A percentile compares a stretch with the other conserved stretches of the same genome.
phyloP scores from a whole-genome alignment of 2,113 vertebrate genomes.

The Python bivittatus region DNA sequence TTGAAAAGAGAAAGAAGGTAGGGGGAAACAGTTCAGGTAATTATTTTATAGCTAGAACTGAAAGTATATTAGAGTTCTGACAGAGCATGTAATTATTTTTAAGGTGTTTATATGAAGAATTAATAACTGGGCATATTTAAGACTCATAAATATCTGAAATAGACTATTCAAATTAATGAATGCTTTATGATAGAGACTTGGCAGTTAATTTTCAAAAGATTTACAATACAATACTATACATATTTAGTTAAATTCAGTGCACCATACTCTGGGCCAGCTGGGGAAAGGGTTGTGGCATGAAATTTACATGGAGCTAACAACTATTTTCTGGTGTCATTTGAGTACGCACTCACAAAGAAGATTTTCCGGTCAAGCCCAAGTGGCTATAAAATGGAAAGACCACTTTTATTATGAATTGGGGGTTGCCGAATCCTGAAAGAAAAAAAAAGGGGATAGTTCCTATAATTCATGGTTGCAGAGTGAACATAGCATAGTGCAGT shows the following conservation, averaged over 20 bases:
- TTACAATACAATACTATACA: not conserved
- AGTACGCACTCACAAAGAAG: not conserved
- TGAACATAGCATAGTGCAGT: constrained; percentile 29
- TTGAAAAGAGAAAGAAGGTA: constrained; percentile 51
- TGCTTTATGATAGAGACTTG: constrained; percentile 25
- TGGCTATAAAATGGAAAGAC: not conserved
- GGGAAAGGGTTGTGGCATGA: not conserved
- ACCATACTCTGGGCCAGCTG: not conserved
- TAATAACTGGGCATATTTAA: constrained; percentile 54
- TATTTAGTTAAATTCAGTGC: not conserved
- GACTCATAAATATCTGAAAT: constrained; percentile 43
- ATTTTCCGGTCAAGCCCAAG: not conserved
- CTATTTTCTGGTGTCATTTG: not conserved
- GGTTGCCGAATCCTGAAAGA: not conserved
- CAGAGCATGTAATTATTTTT: constrained; percentile 72
- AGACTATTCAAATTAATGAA: constrained; percentile 14
- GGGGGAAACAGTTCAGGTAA: constrained; percentile 11
- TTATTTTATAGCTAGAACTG: constrained; percentile 57
- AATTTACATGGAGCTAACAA: not conserved
- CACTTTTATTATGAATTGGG: not conserved
- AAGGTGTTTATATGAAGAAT: constrained; percentile 62
- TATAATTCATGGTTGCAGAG: constrained; percentile 47
- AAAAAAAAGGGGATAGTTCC: constrained; percentile 38
- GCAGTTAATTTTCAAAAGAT: constrained; percentile 25
- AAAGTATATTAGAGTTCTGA: constrained; percentile 64